These are phyloP conservation scores for Agrochola lychnidis DNA, from an alignment of 2,888 invertebrate species.

Conservation along the genomic window DNA sequence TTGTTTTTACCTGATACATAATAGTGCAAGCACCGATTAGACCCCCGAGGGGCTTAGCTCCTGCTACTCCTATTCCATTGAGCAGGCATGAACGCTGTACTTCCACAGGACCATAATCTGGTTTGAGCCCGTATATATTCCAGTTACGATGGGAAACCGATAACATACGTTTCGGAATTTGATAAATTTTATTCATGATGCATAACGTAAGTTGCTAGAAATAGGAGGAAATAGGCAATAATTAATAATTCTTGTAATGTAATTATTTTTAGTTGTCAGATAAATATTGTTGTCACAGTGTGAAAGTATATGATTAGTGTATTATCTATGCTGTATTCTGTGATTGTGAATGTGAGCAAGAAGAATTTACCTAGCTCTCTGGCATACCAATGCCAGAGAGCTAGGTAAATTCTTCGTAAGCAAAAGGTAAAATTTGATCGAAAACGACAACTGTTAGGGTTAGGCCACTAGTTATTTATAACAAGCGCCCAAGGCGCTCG, in stretches of 20 bases:
- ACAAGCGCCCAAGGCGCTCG: too few relatives aligned
- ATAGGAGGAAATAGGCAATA: neutral
- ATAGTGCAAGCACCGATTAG: constrained; percentile 82
- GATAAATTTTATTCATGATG: constrained; percentile 49
- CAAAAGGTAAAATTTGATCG: neutral
- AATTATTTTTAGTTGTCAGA: constrained; percentile 15
- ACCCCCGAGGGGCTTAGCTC: constrained; percentile 74
- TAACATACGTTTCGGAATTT: constrained; percentile 58
- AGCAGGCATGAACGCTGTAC: constrained; percentile 76
- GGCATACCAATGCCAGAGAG: too few relatives aligned
- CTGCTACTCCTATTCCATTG: constrained; percentile 80
- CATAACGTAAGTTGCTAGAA: neutral
- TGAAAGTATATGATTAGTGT: neutral
- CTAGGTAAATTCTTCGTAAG: too few relatives aligned
- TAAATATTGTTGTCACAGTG: neutral
- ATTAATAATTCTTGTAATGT: neutral
- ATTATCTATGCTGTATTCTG: neutral
- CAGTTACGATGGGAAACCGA: constrained; percentile 48
- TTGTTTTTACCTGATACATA: constrained; percentile 80
- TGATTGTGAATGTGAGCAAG: neutral
- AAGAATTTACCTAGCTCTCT: constrained; percentile 2
- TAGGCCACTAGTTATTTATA: too few relatives aligned
- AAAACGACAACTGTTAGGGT: too few relatives aligned
- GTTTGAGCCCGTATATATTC: constrained; percentile 66
- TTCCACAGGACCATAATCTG: constrained; percentile 79